Evolutionary conservation across 2,113 vertebrate species (phyloP).

Genomic region (Strix uralensis): DNA sequence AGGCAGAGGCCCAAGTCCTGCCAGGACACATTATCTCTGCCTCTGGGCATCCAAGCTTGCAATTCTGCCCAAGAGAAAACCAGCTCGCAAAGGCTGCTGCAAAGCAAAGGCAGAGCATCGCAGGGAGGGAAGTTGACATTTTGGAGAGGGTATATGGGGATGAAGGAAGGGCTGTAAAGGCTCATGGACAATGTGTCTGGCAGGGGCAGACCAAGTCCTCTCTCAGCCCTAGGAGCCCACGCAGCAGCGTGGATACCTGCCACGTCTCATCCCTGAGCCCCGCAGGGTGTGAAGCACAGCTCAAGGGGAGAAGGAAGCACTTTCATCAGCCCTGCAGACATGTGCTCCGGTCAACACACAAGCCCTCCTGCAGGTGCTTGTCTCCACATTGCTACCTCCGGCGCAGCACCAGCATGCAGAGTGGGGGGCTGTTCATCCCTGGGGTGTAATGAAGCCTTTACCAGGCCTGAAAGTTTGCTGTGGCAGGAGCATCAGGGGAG

Average conservation of each 20-base stretch:
- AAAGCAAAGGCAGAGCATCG: not conserved
- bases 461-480: not conserved
- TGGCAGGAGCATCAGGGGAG: not conserved
- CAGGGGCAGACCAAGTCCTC: not conserved
- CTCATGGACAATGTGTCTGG: not conserved
- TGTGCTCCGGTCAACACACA: not conserved
- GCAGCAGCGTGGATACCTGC: not conserved
- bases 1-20: not conserved
- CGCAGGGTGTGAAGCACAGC: not conserved
- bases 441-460: not conserved
- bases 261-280: not conserved
- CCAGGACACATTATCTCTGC: not conserved
- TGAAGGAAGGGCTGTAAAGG: not conserved
- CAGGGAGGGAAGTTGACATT: not conserved
- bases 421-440: not conserved
- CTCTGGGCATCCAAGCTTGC: not conserved
- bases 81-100: not conserved
- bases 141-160: not conserved
- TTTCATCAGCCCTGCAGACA: not conserved
- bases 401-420: not conserved
- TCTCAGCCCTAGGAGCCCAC: rapidly evolving
- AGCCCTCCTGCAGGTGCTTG: rapidly evolving
- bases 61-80: not conserved
- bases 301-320: not conserved
- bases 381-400: not conserved